Conservation (phyloP, 2,888 invertebrate genomes). For the Nymphalis polychloros region DNA sequence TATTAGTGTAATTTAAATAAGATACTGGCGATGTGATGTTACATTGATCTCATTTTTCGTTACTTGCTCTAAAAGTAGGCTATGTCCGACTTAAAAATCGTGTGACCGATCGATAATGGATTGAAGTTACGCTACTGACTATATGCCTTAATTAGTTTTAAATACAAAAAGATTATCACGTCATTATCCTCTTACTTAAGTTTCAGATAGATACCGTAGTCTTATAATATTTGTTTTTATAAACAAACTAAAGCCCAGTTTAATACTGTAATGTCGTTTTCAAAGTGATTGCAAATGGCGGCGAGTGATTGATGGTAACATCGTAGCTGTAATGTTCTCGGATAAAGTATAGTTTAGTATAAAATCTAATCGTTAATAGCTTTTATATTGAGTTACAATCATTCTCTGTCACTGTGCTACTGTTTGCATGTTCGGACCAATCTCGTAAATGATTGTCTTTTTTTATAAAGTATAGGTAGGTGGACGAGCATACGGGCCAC, state of each 20-base stretch:
- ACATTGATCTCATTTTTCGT: too few species aligned
- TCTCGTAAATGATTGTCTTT: not conserved
- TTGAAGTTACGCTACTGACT: too few species aligned
- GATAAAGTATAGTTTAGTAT: constrained; percentile 17
- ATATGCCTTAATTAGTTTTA: too few species aligned
- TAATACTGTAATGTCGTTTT: constrained; percentile 14
- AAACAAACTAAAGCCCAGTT: not conserved
- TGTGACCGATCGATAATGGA: too few species aligned
- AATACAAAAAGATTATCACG: too few species aligned
- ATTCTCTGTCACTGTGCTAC: constrained; percentile 11
- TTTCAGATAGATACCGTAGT: not conserved
- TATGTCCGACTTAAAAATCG: too few species aligned
- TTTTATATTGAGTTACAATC: constrained; percentile 25
- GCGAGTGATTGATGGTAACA: constrained; percentile 37
- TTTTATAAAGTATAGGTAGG: too few species aligned
- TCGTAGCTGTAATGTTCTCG: constrained; percentile 13
- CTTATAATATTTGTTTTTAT: not conserved
- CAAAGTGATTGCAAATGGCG: constrained; percentile 32
- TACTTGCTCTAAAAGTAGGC: too few species aligned
- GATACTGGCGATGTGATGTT: too few species aligned
- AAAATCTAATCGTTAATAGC: constrained; percentile 19
- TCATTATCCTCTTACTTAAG: too few species aligned
- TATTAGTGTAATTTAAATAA: too few species aligned
- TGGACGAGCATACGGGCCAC: too few species aligned
- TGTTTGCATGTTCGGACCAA: not conserved